phyloP scores from a whole-genome alignment of 2,888 invertebrate species.

The Leptothorax acervorum region DNA sequence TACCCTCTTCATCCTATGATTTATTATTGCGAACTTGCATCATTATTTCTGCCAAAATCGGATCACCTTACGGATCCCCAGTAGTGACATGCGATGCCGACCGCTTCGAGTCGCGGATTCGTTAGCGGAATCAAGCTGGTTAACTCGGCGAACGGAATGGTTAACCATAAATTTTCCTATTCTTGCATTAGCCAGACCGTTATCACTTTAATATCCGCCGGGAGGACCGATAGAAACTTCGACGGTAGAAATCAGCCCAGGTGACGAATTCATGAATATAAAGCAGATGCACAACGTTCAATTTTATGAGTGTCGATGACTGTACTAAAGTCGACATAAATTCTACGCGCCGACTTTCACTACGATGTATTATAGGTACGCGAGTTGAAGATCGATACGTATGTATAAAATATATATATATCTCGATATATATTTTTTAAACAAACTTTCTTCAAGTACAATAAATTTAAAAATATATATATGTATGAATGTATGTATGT shows the following conservation, averaged over 20 bases:
- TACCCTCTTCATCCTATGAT: neutral
- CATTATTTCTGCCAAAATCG: neutral
- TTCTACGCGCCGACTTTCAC: constrained; percentile 60
- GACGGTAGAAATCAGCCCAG: constrained; percentile 66
- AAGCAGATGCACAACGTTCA: constrained; percentile 74
- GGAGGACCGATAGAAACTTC: constrained; percentile 61
- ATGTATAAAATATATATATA: neutral
- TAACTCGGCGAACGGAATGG: constrained; percentile 40
- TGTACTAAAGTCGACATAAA: constrained; percentile 41
- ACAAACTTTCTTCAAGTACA: neutral
- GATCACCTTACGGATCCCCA: neutral
- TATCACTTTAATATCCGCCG: constrained; percentile 73
- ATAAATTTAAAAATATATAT: neutral
- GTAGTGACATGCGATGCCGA: constrained; percentile 40
- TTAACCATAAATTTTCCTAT: constrained; percentile 71
- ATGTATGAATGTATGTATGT: neutral
- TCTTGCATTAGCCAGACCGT: constrained; percentile 70
- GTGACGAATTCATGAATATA: constrained; percentile 81
- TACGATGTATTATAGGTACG: constrained; percentile 60
- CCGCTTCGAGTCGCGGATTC: constrained; percentile 57
- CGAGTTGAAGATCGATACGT: neutral
- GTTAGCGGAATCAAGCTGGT: constrained; percentile 48
- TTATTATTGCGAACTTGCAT: neutral
- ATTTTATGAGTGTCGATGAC: constrained; percentile 69
- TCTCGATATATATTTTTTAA: neutral